A percentile compares a stretch with the other conserved stretches of the same genome.
Conservation (phyloP, 2,113 vertebrate genomes). For the Orthonyx spaldingii region DNA sequence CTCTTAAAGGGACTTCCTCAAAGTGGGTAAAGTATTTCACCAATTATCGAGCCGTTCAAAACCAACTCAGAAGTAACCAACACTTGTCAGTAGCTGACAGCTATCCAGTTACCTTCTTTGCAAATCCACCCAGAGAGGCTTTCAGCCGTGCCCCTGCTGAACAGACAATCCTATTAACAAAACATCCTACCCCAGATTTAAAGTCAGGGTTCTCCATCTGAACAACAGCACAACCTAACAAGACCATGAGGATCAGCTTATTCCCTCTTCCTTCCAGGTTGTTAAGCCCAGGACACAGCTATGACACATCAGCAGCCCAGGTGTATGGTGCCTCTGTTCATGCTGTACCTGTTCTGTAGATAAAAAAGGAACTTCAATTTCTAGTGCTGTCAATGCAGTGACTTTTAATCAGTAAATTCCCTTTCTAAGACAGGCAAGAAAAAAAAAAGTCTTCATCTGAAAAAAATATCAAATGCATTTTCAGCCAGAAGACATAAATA, state of each 20-base stretch:
- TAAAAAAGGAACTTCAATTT: constrained; percentile 58
- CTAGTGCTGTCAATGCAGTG: constrained; percentile 45
- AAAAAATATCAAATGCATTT: constrained; percentile 63
- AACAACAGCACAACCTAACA: neutral
- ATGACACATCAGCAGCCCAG: neutral
- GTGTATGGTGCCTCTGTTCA: neutral
- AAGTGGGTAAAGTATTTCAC: neutral
- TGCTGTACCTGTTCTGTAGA: constrained; percentile 38
- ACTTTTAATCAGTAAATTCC: constrained; percentile 61
- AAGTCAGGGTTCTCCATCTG: neutral
- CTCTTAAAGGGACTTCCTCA: constrained; percentile 23
- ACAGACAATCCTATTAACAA: neutral
- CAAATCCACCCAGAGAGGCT: neutral
- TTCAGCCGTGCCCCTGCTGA: neutral
- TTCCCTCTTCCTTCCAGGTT: neutral
- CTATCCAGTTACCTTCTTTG: neutral
- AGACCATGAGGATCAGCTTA: neutral
- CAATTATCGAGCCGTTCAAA: neutral
- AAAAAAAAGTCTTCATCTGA: constrained; percentile 31
- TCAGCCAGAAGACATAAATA: constrained; percentile 66
- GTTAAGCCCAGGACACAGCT: neutral
- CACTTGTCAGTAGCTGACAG: neutral
- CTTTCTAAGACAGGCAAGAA: constrained; percentile 20
- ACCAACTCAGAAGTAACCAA: neutral
- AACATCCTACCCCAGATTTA: neutral